Conservation (phyloP, 2,113 vertebrate genomes). For the Meleagris gallopavo region DNA sequence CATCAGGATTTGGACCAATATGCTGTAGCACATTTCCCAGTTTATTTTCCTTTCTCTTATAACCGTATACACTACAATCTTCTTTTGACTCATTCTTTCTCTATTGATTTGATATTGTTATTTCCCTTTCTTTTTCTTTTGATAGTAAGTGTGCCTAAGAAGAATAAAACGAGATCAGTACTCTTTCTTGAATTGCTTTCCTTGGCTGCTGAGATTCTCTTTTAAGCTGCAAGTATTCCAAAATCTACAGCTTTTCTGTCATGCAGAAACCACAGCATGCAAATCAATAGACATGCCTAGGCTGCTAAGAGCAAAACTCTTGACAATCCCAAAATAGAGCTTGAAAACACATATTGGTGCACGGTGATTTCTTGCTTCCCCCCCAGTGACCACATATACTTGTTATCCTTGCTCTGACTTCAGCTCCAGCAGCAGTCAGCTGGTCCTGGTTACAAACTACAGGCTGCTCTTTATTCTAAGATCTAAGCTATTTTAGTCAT, state of each 20-base stretch:
- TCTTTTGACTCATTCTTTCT: not conserved
- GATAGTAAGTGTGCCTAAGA: not conserved
- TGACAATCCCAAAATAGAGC: slow-evolving; percentile 17
- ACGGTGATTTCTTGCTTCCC: not conserved
- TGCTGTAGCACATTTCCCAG: not conserved
- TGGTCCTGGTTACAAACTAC: not conserved
- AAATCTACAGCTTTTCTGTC: slow-evolving; percentile 19
- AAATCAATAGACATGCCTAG: slow-evolving; percentile 59
- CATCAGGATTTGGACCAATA: not conserved
- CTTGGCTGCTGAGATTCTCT: slow-evolving; percentile 19
- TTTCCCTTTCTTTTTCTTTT: slow-evolving; percentile 24
- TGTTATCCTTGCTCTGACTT: not conserved
- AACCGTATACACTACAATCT: not conserved
- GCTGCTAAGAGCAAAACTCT: not conserved
- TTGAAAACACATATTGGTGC: not conserved
- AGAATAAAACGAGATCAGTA: not conserved
- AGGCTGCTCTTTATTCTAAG: slow-evolving; percentile 25
- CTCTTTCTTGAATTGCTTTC: not conserved
- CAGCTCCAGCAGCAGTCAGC: not conserved
- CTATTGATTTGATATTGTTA: slow-evolving; percentile 35
- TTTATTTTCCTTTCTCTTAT: not conserved
- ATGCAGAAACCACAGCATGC: slow-evolving; percentile 56
- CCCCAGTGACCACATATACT: not conserved
- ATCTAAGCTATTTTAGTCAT: slow-evolving; percentile 47
- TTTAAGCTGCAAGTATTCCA: slow-evolving; percentile 6